Conservation (phyloP, 1,140 invertebrate species). For the Agraylea sexmaculata region DNA sequence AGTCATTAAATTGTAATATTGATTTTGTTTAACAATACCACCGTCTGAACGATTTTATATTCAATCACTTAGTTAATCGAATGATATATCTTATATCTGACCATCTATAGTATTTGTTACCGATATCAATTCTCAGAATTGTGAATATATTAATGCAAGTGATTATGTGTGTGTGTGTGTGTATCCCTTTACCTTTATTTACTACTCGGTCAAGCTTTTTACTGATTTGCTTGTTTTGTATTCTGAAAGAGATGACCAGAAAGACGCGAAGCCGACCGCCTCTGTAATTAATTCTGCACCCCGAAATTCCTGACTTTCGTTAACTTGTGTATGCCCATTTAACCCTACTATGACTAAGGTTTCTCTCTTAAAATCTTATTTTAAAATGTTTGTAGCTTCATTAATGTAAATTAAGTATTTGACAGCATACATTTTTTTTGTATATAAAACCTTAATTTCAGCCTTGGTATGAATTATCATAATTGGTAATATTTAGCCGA, state of each 20-base stretch:
- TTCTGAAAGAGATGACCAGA: slow-evolving; percentile 5
- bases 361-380: not conserved
- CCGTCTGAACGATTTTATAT: too few species aligned
- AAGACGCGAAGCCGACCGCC: not conserved
- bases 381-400: not conserved
- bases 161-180: too few species aligned
- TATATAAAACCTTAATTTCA: not conserved
- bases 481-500: slow-evolving; percentile 8
- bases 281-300: slow-evolving; percentile 20
- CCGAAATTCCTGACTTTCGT: slow-evolving; percentile 19
- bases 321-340: slow-evolving; percentile 17
- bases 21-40: too few species aligned
- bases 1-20: too few species aligned
- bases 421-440: not conserved
- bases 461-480: slow-evolving; percentile 7
- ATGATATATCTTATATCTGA: too few species aligned
- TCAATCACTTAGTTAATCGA: too few species aligned
- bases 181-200: too few species aligned
- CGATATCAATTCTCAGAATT: too few species aligned
- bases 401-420: not conserved
- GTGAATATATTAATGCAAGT: too few species aligned
- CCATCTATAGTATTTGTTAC: too few species aligned
- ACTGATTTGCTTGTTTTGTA: slow-evolving; percentile 1
- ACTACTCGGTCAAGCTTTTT: slow-evolving; percentile 6
- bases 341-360: slow-evolving; percentile 2